Evolutionary conservation across 2,113 vertebrate species (phyloP), one percentile per base, ranked within the genome.

Genomic region (Orycteropus afer): DNA sequence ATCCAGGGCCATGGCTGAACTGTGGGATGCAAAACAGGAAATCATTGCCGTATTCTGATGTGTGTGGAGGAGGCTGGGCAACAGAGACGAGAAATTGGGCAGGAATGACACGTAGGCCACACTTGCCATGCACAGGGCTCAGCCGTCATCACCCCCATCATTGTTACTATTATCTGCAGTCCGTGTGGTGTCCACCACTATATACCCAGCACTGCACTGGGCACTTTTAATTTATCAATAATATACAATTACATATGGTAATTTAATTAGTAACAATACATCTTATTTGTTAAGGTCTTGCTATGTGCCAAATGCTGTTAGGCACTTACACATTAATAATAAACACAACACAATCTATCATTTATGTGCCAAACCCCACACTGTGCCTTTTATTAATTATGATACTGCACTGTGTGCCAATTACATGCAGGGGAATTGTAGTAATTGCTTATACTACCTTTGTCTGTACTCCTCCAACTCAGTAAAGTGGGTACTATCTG

Each of bases 171-270:
- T 34, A 34, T 32, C 42, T 73, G 65, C 40, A 6, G 0, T 23
- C 87, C 27, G 0, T 1, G 4, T 0, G 27, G 7, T 22, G 0
- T 40, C 53, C 23, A 2, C 20, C 7, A n/a, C n/a, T n/a, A 0
- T 55, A 3, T 34, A 22, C n/a, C 61, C 51, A 51, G n/a, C 20
- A 5, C 22, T 27, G 49, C 34, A 0, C 23, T 22, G 3, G 71
- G 18, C 27, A 40, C 71, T 37, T 85, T 42, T 47, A 40, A 27
- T 67, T 49, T 49, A 37, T 45, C 49, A 40, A 23, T 61, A 57
- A 32, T n/a, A 25, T n/a, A 27, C 49, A 37, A 59, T 77, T 86
- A 27, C 59, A 22, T 32, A 27, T 45, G 69, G 18, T 27, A 34
- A n/a, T 73, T 47, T 61, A 37, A 63, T 29, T 40, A 65, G 34